phyloP scores from a whole-genome alignment of 2,797 vertebrate genomes.

The Ciconia nigra region DNA sequence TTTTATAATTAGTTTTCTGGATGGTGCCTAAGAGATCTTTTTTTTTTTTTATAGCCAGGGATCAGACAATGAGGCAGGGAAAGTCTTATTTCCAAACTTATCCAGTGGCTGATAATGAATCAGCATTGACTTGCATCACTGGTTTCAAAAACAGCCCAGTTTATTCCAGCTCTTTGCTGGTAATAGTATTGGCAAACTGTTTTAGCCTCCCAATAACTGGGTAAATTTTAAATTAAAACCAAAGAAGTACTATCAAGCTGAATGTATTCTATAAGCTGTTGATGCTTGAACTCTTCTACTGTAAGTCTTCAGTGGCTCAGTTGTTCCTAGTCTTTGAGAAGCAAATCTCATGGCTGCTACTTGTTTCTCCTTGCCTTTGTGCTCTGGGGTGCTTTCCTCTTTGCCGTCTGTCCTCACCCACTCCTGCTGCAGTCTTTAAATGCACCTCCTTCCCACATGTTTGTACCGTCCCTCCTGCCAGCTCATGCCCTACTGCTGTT shows the following conservation, averaged over 20 bases:
- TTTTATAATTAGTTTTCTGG: slow-evolving; percentile 38
- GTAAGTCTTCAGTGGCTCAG: background rate
- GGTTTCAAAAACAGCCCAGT: background rate
- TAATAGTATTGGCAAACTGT: background rate
- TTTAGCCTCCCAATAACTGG: background rate
- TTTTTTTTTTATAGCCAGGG: background rate
- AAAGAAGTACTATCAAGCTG: background rate
- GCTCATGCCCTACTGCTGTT: background rate
- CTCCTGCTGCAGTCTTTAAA: background rate
- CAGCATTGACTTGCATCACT: background rate
- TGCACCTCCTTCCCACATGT: background rate
- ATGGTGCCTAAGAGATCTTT: background rate
- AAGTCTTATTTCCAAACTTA: background rate
- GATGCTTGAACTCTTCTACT: background rate
- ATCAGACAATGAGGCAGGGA: background rate
- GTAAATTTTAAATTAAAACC: background rate
- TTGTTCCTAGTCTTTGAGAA: background rate
- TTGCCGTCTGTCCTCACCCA: background rate
- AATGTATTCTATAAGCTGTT: background rate
- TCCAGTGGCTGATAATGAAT: background rate
- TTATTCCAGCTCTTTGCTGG: background rate
- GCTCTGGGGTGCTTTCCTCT: background rate
- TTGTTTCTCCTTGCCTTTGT: background rate
- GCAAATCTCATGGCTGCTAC: background rate
- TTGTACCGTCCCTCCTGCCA: background rate